Evolutionary conservation across 2,888 invertebrate species (phyloP).

Genomic region (Torymus auratus): DNA sequence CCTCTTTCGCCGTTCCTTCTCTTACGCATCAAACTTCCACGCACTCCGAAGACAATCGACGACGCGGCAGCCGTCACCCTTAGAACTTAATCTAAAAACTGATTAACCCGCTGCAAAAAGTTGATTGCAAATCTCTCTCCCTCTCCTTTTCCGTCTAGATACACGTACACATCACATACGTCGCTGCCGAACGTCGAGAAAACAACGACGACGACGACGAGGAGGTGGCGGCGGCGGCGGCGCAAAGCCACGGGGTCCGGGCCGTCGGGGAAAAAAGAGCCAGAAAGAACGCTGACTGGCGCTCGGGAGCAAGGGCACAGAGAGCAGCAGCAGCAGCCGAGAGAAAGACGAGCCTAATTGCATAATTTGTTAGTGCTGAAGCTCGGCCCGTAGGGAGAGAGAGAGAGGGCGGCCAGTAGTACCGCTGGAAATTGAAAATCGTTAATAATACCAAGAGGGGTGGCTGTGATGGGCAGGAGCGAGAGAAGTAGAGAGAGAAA

Average conservation of each 20-base stretch:
- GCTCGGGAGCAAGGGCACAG: background rate
- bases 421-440: constrained; percentile 72
- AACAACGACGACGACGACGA: background rate
- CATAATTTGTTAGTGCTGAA: constrained; percentile 69
- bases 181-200: constrained; percentile 42
- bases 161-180: background rate
- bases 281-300: background rate
- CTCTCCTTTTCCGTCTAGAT: background rate
- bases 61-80: background rate
- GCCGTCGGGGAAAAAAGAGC: constrained; percentile 23
- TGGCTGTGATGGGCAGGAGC: constrained; percentile 53
- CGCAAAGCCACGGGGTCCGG: constrained; percentile 14
- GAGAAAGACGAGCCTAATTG: constrained; percentile 67
- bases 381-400: constrained; percentile 16
- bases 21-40: background rate
- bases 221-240: background rate
- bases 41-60: constrained; percentile 11
- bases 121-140: constrained; percentile 44
- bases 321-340: constrained; percentile 47
- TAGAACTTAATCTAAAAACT: constrained; percentile 46
- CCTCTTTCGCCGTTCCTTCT: background rate
- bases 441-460: constrained; percentile 69
- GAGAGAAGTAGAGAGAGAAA: constrained; percentile 43
- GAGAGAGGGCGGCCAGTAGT: constrained; percentile 56
- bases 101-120: constrained; percentile 40